phyloP scores from a whole-genome alignment of 2,888 invertebrate genomes.

The Antheraea assamensis region DNA sequence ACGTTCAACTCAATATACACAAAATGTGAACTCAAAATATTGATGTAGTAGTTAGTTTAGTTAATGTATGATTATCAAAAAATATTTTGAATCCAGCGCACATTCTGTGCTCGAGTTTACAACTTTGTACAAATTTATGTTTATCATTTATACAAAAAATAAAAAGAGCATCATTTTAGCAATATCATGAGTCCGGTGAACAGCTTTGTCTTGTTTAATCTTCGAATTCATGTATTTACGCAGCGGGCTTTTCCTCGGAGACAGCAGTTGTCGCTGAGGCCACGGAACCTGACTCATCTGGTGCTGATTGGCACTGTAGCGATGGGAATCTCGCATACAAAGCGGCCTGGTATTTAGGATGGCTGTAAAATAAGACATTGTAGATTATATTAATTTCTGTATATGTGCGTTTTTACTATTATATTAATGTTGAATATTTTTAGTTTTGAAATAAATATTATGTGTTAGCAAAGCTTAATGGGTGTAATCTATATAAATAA shows the following conservation, averaged over 20 bases:
- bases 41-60: slow-evolving; percentile 1
- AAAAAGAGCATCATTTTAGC: slow-evolving; percentile 70
- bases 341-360: slow-evolving; percentile 90
- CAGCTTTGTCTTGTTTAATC: slow-evolving; percentile 35
- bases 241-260: slow-evolving; percentile 85
- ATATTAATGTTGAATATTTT: no score
- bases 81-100: slow-evolving; percentile 70
- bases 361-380: slow-evolving; percentile 72
- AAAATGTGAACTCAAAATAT: slow-evolving; percentile 77
- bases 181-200: slow-evolving; percentile 58
- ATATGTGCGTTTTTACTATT: neutral
- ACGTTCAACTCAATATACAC: slow-evolving; percentile 68
- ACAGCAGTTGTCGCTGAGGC: slow-evolving; percentile 86
- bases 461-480: neutral
- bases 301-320: slow-evolving; percentile 84
- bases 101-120: slow-evolving; percentile 71
- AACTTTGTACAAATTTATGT: slow-evolving; percentile 75
- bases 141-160: slow-evolving; percentile 61
- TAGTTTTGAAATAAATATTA: neutral
- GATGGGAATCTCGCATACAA: slow-evolving; percentile 90
- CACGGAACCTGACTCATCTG: slow-evolving; percentile 84
- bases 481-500: no score
- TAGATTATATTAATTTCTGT: slow-evolving; percentile 17
- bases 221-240: slow-evolving; percentile 60
- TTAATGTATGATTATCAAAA: neutral